A percentile compares a stretch with the other conserved stretches of the same genome.
Conservation (phyloP, 1,140 invertebrate genomes). For the Meteorus sp. region DNA sequence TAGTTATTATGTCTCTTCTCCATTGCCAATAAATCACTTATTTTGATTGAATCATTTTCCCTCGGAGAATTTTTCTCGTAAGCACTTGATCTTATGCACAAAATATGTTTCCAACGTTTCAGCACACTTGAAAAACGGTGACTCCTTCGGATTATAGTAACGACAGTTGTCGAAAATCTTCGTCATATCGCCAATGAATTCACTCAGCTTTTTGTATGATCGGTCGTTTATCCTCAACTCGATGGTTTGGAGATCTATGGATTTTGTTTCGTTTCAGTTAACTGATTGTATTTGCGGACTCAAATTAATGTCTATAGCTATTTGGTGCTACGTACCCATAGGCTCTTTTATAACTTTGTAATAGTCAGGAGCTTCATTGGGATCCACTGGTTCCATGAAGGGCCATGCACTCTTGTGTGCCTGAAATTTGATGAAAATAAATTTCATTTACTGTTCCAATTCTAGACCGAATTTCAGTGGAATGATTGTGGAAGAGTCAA, state of each 20-base stretch:
- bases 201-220: constrained; percentile 84
- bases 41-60: too few relatives aligned
- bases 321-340: constrained; percentile 77
- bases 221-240: constrained; percentile 84
- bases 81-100: constrained; percentile 86
- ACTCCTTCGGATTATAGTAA: constrained; percentile 94
- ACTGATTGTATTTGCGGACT: neutral
- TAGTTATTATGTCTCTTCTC: constrained; percentile 37
- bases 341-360: constrained; percentile 97
- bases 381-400: constrained; percentile 95
- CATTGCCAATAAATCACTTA: constrained; percentile 16
- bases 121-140: constrained; percentile 93
- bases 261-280: neutral
- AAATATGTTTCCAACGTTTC: constrained; percentile 94
- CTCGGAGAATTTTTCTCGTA: constrained; percentile 78
- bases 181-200: constrained; percentile 96
- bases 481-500: neutral
- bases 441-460: constrained; percentile 5
- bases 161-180: constrained; percentile 99
- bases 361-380: constrained; percentile 93
- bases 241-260: constrained; percentile 90
- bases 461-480: neutral
- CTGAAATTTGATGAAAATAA: constrained; percentile 54
- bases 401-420: constrained; percentile 93
- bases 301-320: neutral